Base-by-base conservation (phyloP, 2,888 invertebrate species). In the Auanema sp. region DNA sequence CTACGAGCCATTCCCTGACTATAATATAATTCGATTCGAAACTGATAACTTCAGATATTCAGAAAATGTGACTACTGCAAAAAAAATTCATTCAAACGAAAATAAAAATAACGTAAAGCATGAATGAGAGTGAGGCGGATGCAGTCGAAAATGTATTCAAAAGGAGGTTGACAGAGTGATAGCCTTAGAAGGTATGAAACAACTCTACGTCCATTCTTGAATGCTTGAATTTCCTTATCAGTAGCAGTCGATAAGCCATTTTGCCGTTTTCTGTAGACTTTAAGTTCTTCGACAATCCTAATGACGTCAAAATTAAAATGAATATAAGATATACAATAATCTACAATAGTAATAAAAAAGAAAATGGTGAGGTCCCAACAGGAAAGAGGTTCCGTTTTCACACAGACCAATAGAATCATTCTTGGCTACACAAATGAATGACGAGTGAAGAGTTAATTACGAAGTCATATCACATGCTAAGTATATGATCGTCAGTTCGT, bases 221-320 rank as follows among this genome's bases (percentile, higher is more conserved):
- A 50, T 21, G 50, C 50, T 50, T 24, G 24, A 21, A 24, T 47
- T 47, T 16, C 16, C 50, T 50, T 50, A 50, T 50, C 50, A 50
- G 50, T 50, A 24, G 50, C 21, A 50, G 21, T 24, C 16, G 16
- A 24, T 21, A 50, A 50, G 12, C 47, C 21, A 47, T 47, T 47
- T 47, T 47, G 47, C 21, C 47, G 47, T 47, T 18, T 47, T 21
- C 47, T 47, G 10, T 47, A 47, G 47, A 18, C 16, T 47, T 47
- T 47, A 21, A 47, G 21, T 33, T 33, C 33, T 33, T 33, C 33
- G 33, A 33, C 33, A 33, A 33, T 33, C 8, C 33, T 16, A 47
- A 21, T 47, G 47, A 47, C 47, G 16, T 6, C 21, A 5, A 21
- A 16, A 18, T 47, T 47, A 10, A 21, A 10, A 18, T 3, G 47